Base-by-base conservation (phyloP, 2,888 invertebrate genomes). In the Callimorpha dominula region DNA sequence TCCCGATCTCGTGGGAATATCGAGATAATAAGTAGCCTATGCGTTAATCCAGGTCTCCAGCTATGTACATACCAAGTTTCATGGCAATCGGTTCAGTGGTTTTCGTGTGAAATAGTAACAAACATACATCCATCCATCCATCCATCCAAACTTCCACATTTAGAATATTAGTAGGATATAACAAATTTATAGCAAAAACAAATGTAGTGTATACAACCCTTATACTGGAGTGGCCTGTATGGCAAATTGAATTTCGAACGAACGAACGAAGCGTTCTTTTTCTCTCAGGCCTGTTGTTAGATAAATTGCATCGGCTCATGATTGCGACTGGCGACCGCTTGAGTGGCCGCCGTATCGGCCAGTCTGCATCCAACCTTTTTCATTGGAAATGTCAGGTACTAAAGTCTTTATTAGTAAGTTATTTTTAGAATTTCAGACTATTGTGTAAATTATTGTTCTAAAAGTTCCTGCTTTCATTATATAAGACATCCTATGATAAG, bases 161-260 rank as follows among this genome's bases (percentile, higher is more conserved):
- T n/a, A n/a, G n/a, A n/a, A n/a, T n/a, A n/a, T n/a, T n/a, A n/a
- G n/a, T n/a, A n/a, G n/a, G n/a, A n/a, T n/a, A 46, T 46, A 46
- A 46, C 43, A 46, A 15, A 50, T 15, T 46, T 50, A 50, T 15
- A 50, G 14, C 11, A 9, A 3, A 20, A 57, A 57, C 1, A 57
- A 60, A 60, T n/a, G 57, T 69, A 72, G 60, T 66, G 15, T 52
- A 17, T 67, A 15, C 54, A 46, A 62, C 70, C 71, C 72, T 68
- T 50, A 14, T 70, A 57, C 54, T 65, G 9, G 74, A 78, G 80
- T 79, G 79, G 78, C 76, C 81, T 82, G 83, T 82, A 82, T 76
- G 72, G 84, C 78, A 87, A 91, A 91, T 90, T 89, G 87, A 87
- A 90, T 90, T 89, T 83, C 80, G 77, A 83, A 80, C 81, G 79